Percentiles rank a stretch among this genome's conserved stretches.
Conservation (phyloP, 2,113 vertebrate species). For the Gasterosteus nipponicus region DNA sequence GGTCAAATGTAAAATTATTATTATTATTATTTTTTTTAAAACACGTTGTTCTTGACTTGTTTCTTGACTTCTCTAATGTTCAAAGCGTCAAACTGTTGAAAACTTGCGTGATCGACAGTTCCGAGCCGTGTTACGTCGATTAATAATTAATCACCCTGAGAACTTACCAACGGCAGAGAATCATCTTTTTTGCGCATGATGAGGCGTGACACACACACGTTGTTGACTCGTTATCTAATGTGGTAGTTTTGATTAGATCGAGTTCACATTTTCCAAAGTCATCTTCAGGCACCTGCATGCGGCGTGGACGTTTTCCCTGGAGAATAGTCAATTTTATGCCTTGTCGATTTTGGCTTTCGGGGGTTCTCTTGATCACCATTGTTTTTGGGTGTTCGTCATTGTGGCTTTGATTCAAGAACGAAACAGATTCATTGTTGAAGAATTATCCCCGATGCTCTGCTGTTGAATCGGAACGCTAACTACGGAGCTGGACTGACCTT, state of each 20-base stretch:
- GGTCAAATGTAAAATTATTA: not conserved
- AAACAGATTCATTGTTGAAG: constrained; percentile 48
- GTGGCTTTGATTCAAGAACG: constrained; percentile 38
- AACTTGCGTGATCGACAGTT: constrained; percentile 35
- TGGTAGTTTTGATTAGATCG: constrained; percentile 17
- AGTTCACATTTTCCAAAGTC: constrained; percentile 40
- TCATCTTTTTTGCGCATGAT: constrained; percentile 16
- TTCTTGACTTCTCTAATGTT: constrained; percentile 4
- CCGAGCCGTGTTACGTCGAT: constrained; percentile 21
- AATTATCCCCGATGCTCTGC: constrained; percentile 24
- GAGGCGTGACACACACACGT: constrained; percentile 12
- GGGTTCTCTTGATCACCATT: constrained; percentile 23
- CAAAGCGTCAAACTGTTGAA: constrained; percentile 19
- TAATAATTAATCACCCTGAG: constrained; percentile 63
- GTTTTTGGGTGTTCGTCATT: constrained; percentile 45
- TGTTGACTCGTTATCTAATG: constrained; percentile 47
- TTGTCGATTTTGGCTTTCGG: constrained; percentile 32
- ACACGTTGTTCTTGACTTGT: not conserved
- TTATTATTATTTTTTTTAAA: not conserved
- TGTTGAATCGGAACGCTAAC: not conserved
- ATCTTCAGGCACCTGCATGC: constrained; percentile 5
- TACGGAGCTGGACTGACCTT: constrained; percentile 20
- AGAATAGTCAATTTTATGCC: constrained; percentile 42
- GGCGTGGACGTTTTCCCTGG: constrained; percentile 28
- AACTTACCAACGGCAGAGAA: constrained; percentile 29